Percentiles rank a stretch among this genome's conserved stretches.
These are phyloP conservation scores for Siphlonurus alternatus DNA, from an alignment of 2,888 invertebrate species.

Conservation along the genomic window DNA sequence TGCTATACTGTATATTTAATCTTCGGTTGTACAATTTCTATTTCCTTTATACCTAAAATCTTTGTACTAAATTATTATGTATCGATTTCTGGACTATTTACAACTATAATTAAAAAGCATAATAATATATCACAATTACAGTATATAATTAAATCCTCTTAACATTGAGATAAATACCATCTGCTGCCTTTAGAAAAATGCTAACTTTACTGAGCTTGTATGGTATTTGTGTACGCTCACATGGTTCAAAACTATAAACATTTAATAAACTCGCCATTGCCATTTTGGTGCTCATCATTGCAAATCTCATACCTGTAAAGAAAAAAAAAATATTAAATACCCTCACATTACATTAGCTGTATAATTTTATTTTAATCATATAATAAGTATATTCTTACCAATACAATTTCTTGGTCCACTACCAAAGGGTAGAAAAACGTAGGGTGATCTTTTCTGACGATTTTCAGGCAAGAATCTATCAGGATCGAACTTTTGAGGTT, in stretches of 20 bases:
- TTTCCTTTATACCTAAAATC: too few species aligned
- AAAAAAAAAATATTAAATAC: constrained; percentile 8
- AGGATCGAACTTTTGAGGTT: constrained; percentile 21
- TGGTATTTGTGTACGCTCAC: constrained; percentile 29
- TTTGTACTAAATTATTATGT: too few species aligned
- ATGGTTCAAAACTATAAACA: constrained; percentile 28
- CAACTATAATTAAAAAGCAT: neutral
- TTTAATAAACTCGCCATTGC: constrained; percentile 30
- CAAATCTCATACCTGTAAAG: constrained; percentile 33
- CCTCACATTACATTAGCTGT: neutral
- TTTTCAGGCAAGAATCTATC: constrained; percentile 18
- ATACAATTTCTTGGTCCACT: constrained; percentile 35
- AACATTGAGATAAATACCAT: constrained; percentile 28
- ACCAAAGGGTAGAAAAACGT: constrained; percentile 18
- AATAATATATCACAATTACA: neutral
- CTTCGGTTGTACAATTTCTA: too few species aligned
- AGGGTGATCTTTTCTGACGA: constrained; percentile 15
- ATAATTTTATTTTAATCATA: neutral
- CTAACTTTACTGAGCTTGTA: constrained; percentile 25
- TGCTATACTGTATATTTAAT: too few species aligned
- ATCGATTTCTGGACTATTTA: neutral
- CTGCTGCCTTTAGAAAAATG: constrained; percentile 27
- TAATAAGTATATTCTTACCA: constrained; percentile 26
- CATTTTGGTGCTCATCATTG: constrained; percentile 32
- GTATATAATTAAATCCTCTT: constrained; percentile 15